These are phyloP conservation scores for Blastobasis adustella DNA, from an alignment of 2,888 invertebrate genomes.

Conservation along the genomic window DNA sequence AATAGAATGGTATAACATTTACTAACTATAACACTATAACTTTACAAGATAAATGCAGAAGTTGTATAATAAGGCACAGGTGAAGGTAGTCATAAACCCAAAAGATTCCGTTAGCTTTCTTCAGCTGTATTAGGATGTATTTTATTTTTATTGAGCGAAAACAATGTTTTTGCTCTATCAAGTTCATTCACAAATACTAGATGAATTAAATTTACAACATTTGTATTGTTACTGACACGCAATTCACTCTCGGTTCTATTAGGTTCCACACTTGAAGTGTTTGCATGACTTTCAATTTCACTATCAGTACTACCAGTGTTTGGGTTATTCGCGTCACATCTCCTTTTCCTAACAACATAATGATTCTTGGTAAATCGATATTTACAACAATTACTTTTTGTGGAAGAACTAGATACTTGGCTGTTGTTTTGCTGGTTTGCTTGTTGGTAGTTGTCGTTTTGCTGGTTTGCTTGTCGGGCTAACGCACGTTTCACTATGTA, in stretches of 20 bases:
- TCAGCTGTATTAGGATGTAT: conserved; percentile 37
- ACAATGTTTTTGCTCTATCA: conserved; percentile 45
- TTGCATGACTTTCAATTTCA: conserved; percentile 13
- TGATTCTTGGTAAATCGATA: neutral
- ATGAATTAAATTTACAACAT: conserved; percentile 42
- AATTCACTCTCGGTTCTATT: neutral
- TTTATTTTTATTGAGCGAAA: conserved; percentile 53
- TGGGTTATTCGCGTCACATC: conserved; percentile 12
- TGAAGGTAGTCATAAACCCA: no score
- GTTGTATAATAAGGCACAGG: no score
- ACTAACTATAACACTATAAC: no score
- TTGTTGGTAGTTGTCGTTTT: no score
- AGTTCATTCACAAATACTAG: conserved; percentile 50
- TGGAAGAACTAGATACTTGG: no score
- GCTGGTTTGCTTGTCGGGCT: no score
- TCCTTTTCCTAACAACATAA: conserved; percentile 21
- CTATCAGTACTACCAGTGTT: conserved; percentile 13
- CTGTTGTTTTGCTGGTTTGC: no score
- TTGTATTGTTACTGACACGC: conserved; percentile 17
- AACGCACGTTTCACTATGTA: conserved; percentile 75
- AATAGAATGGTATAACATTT: no score
- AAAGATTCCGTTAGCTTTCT: no score
- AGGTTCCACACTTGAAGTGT: neutral
- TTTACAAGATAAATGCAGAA: no score
- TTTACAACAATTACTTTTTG: no score